Evolutionary conservation across 1,140 invertebrate species (phyloP).

Genomic region (Cardiocondyla obscurior): DNA sequence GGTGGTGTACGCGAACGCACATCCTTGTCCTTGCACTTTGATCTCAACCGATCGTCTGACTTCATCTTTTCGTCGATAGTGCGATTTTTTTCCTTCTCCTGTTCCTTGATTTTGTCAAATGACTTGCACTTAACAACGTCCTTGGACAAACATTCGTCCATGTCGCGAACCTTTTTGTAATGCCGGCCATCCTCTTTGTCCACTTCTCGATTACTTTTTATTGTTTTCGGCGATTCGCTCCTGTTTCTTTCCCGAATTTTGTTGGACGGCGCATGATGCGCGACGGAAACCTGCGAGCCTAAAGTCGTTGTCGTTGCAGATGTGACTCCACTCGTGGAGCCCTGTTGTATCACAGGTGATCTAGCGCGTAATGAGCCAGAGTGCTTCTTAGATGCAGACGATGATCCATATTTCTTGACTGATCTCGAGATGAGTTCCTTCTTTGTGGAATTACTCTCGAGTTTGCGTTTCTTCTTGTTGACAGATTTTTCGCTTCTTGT

Average conservation of each 20-base stretch:
- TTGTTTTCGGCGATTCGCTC: constrained; percentile 79
- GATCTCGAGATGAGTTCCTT: constrained; percentile 73
- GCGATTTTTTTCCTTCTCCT: constrained; percentile 76
- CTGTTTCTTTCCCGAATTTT: constrained; percentile 79
- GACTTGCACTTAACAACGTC: constrained; percentile 72
- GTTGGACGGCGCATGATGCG: constrained; percentile 63
- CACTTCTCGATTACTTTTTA: constrained; percentile 66
- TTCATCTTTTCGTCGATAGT: constrained; percentile 75
- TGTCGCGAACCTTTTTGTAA: constrained; percentile 76
- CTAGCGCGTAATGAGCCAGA: constrained; percentile 68
- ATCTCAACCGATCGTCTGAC: constrained; percentile 75
- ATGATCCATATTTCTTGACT: constrained; percentile 74
- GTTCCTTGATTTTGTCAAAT: constrained; percentile 77
- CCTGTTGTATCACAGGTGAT: constrained; percentile 72
- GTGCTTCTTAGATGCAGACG: constrained; percentile 76
- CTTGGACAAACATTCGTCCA: constrained; percentile 69
- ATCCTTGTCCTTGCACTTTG: constrained; percentile 79
- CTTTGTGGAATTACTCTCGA: constrained; percentile 74
- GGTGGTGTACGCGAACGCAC: constrained; percentile 80
- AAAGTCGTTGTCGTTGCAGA: constrained; percentile 40
- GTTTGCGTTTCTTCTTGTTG: constrained; percentile 79
- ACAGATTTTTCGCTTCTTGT: constrained; percentile 78
- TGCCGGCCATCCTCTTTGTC: constrained; percentile 75
- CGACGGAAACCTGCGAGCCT: constrained; percentile 62
- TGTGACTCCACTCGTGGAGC: constrained; percentile 34